Evolutionary conservation across 1,140 invertebrate genomes (phyloP), one percentile per base, ranked within the genome.

Genomic region (Spodoptera litura): DNA sequence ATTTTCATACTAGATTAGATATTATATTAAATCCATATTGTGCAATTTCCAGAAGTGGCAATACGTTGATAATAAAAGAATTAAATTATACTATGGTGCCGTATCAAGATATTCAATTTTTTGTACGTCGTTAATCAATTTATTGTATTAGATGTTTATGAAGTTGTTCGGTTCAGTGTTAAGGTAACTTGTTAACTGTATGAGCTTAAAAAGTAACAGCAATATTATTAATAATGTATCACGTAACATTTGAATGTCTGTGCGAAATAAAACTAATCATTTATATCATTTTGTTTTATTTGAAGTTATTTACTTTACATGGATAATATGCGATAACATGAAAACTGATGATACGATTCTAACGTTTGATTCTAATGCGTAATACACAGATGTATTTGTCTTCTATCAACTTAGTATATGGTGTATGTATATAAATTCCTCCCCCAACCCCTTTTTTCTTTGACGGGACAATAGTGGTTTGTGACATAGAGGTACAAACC

Each of bases 121-220:
- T 64, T 64, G 11, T 20, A 27, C 38, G 3, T 44, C 3, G 6
- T 44, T 44, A 44, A 44, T 0, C 38, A 44, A 44, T 44, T 44
- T 44, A 10, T 44, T 44, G 3, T 38, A 38, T 31, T 6, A 44
- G 38, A 44, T 44, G 38, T 44, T 4, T 44, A 27, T 13, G 4
- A 61, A 61, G 12, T 61, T 44, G 38, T 44, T 44, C 6, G 38
- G 6, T 2, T 61, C 27, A 5, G 27, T 35, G 4, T 35, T 35
- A 61, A 35, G 27, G 3, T 35, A 15, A 49, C 49, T 66, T 49
- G 49, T 38, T 66, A 49, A 66, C n/a, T 20, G 5, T 10, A 62
- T 49, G 62, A 66, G 38, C 62, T 66, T 66, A 49, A 49, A 64
- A 64, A 49, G 38, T 12, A 49, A 62, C 13, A 64, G 11, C 35